Conservation (phyloP, 2,888 invertebrate species). For the Lepidocyrtoides sp. region DNA sequence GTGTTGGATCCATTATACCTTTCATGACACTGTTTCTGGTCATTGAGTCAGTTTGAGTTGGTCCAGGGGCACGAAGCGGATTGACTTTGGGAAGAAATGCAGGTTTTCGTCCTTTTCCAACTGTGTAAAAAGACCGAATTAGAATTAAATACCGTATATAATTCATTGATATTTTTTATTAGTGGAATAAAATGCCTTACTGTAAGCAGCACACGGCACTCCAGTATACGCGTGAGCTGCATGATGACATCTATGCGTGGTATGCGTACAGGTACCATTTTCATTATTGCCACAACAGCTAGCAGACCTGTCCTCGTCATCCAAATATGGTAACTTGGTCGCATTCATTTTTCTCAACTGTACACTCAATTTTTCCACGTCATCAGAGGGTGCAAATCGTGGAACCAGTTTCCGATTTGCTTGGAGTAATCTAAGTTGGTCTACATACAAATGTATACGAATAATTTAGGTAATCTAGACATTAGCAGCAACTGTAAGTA, state of each 20-base stretch:
- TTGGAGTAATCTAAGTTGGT: conserved; percentile 91
- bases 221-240: conserved; percentile 97
- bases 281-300: conserved; percentile 89
- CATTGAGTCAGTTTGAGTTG: conserved; percentile 79
- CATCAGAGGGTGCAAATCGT: conserved; percentile 86
- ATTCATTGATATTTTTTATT: no score
- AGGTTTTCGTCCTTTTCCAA: conserved; percentile 77
- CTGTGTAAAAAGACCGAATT: no score
- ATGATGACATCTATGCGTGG: conserved; percentile 96
- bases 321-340: conserved; percentile 85
- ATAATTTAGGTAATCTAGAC: no score
- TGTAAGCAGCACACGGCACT: conserved; percentile 94
- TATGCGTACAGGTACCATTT: conserved; percentile 90
- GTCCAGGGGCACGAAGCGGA: conserved; percentile 83
- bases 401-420: conserved; percentile 86
- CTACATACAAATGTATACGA: conserved; percentile 84
- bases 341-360: conserved; percentile 86
- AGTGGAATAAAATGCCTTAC: conserved; percentile 88
- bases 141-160: no score
- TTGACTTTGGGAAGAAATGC: conserved; percentile 83
- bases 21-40: conserved; percentile 60
- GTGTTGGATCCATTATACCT: conserved; percentile 3
- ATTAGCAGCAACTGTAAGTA: no score
- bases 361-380: conserved; percentile 86
- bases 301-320: conserved; percentile 84